Evolutionary conservation across 2,113 vertebrate genomes (phyloP).

Genomic region (Syngnathus scovelli): DNA sequence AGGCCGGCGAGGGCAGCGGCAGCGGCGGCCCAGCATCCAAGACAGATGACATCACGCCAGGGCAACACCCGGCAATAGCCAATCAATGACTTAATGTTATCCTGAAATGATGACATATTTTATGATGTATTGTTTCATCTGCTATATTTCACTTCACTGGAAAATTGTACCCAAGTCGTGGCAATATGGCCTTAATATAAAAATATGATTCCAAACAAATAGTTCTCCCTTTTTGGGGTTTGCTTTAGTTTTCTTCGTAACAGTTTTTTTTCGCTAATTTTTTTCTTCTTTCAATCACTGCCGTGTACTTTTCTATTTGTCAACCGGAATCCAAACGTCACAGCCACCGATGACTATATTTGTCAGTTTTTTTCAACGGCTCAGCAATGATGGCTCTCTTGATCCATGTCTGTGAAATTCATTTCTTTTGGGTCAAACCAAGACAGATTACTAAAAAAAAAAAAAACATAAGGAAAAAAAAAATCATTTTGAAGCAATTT

Average conservation of each 20-base stretch:
- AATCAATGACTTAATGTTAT: neutral
- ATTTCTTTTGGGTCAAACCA: neutral
- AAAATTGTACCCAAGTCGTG: neutral
- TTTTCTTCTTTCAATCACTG: neutral
- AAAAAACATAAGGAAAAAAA: no score
- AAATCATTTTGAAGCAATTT: neutral
- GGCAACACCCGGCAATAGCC: neutral
- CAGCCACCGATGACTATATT: no score
- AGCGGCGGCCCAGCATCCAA: constrained; percentile 13
- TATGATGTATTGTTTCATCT: neutral
- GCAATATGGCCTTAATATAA: neutral
- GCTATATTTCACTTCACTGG: neutral
- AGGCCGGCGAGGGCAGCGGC: neutral
- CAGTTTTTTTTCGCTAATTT: neutral
- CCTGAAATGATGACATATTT: neutral
- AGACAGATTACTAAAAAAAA: no score
- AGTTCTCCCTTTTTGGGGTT: neutral
- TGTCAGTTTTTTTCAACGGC: no score
- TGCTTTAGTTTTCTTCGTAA: neutral
- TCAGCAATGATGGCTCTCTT: no score
- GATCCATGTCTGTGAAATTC: neutral
- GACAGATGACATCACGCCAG: constrained; percentile 15
- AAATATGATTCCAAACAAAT: neutral
- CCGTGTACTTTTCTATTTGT: neutral
- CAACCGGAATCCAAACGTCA: no score